phyloP scores from a whole-genome alignment of 1,140 invertebrate genomes.

The Eumaeus atala region DNA sequence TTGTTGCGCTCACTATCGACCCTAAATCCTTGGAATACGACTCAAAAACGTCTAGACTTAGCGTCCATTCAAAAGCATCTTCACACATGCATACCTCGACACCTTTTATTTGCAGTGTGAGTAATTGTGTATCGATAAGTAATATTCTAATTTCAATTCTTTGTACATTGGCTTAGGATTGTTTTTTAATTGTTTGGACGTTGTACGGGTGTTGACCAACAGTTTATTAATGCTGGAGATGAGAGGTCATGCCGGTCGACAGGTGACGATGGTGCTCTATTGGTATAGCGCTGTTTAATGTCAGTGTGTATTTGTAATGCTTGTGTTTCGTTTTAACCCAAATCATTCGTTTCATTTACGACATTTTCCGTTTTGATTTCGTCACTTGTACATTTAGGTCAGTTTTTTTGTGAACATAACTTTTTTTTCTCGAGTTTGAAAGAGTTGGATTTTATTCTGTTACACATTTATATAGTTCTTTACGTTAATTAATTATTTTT shows the following conservation, averaged over 20 bases:
- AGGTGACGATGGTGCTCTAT: constrained; percentile 53
- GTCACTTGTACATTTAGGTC: too few species aligned
- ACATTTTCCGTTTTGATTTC: too few species aligned
- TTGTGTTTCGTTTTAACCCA: constrained; percentile 13
- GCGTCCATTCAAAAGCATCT: constrained; percentile 54
- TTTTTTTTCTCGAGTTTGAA: too few species aligned
- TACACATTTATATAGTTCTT: too few species aligned
- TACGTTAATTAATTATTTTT: too few species aligned
- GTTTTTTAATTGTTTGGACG: constrained; percentile 28
- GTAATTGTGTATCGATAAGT: constrained; percentile 28
- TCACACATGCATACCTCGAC: constrained; percentile 49
- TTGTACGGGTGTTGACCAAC: constrained; percentile 60
- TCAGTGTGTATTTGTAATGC: constrained; percentile 48
- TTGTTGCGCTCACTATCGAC: constrained; percentile 37
- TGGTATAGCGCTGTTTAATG: constrained; percentile 38
- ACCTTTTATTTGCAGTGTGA: constrained; percentile 43
- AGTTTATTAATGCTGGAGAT: constrained; percentile 45
- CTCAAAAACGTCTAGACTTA: constrained; percentile 32
- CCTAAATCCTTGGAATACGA: constrained; percentile 25
- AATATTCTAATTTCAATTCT: constrained; percentile 31
- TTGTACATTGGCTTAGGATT: constrained; percentile 27
- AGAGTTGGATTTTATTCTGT: too few species aligned
- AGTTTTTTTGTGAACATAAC: too few species aligned
- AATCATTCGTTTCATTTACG: neutral
- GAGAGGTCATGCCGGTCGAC: constrained; percentile 48